These are phyloP conservation scores for Azorinus chamasolen DNA, from an alignment of 2,888 invertebrate species.

Conservation along the genomic window DNA sequence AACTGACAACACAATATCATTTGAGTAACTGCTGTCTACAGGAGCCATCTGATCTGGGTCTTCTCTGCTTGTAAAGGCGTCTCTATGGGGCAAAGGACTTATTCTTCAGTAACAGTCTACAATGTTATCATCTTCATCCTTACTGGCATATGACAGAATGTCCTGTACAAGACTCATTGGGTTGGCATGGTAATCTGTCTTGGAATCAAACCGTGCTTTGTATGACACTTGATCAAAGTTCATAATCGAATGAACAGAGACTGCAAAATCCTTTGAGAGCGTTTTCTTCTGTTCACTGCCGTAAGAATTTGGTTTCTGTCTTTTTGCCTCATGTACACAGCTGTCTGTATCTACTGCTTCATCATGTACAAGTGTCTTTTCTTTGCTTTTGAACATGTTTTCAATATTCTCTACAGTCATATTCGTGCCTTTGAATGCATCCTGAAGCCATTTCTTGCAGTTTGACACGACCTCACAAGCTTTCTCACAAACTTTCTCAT, in stretches of 20 bases:
- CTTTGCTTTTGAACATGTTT: too few species aligned
- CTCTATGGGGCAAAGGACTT: too few species aligned
- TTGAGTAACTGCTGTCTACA: too few species aligned
- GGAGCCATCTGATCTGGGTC: too few species aligned
- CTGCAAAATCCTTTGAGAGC: background rate
- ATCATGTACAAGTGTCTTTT: background rate
- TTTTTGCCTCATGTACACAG: too few species aligned
- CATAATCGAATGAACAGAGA: slow-evolving; percentile 3
- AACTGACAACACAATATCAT: too few species aligned
- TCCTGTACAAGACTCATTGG: slow-evolving; percentile 62
- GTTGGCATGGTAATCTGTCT: slow-evolving; percentile 50
- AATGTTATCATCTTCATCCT: slow-evolving; percentile 52
- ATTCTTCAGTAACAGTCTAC: slow-evolving; percentile 63
- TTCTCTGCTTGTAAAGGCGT: too few species aligned
- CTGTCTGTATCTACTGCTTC: too few species aligned
- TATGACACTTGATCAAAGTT: slow-evolving; percentile 14
- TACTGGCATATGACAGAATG: slow-evolving; percentile 56
- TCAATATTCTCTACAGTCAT: too few species aligned
- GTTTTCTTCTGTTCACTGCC: background rate
- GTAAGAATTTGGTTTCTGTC: background rate
- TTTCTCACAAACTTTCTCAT: slow-evolving; percentile 59
- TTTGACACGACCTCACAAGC: slow-evolving; percentile 4
- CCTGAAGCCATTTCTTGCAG: too few species aligned
- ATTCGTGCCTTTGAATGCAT: too few species aligned
- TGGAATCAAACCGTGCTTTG: background rate